Base-by-base conservation (phyloP, 2,797 vertebrate genomes). In the Paguma larvata region DNA sequence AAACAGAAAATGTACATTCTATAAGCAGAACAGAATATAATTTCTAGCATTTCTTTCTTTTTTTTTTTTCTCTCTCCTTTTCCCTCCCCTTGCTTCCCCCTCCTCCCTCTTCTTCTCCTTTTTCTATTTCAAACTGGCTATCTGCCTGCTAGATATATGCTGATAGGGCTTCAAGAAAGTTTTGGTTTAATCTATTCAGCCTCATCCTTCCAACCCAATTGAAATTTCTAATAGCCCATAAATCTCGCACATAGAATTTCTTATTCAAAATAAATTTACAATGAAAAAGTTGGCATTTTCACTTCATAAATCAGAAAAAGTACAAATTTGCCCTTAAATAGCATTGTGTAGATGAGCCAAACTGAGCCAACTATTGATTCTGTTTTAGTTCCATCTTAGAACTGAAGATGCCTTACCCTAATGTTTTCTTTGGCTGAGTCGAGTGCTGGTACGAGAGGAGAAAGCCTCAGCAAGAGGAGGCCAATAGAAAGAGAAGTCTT, bases 181-280 rank as follows among this genome's bases (percentile, higher is more conserved):
- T 85, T 79, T 65, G 51, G 25, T 72, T 95, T 56, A 75, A 85
- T 68, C 9, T 73, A 15, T 41, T 79, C n/a, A 84, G 6, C 32
- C 16, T 94, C 13, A 72, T 88, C 23, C 41, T 75, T 72, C 18
- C 14, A 73, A 3, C 10, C 34, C 21, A 53, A 25, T 1, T 62
- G 30, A 85, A 89, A 59, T 38, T 85, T 94, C 73, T 75, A 63
- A 19, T 68, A 68, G 51, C 13, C 38, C 56, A 79, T 83, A 79
- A 56, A 88, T 53, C 32, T 19, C 53, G 21, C 30, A 82, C 32
- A 19, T 6, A 59, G 32, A 85, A 62, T 78, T 73, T 85, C 48
- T 89, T 48, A 62, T 62, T 91, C 34, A 53, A 91, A 85, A 41
- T 91, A 38, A 25, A 73, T 86, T 68, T 62, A 87, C n/a, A 91